phyloP scores from a whole-genome alignment of 2,888 invertebrate genomes.

The Rhagonycha fulva region DNA sequence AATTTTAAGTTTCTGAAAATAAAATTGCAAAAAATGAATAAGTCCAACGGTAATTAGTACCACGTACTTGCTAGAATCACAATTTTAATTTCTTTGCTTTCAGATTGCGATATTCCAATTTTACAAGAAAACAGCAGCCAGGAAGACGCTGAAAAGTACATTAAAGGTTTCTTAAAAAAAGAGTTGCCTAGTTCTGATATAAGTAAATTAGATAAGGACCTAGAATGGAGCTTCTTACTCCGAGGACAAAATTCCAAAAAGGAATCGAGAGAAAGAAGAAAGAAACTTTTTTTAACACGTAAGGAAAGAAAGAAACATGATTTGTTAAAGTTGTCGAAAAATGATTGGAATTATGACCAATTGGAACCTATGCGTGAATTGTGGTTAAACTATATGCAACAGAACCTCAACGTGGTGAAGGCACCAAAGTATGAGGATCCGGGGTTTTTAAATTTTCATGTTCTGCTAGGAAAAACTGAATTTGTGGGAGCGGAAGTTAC shows the following conservation, averaged over 20 bases:
- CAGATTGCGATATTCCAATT: background rate
- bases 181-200: slow-evolving; percentile 46
- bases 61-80: background rate
- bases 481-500: slow-evolving; percentile 74
- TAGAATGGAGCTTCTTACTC: slow-evolving; percentile 54
- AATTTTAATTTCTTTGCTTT: background rate
- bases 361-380: slow-evolving; percentile 64
- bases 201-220: slow-evolving; percentile 42
- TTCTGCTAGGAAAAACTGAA: slow-evolving; percentile 65
- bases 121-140: background rate
- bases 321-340: slow-evolving; percentile 65
- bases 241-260: slow-evolving; percentile 39
- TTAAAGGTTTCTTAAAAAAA: slow-evolving; percentile 46
- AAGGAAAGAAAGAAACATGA: slow-evolving; percentile 65
- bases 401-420: slow-evolving; percentile 62
- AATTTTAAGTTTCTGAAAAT: background rate
- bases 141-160: slow-evolving; percentile 38
- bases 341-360: slow-evolving; percentile 67
- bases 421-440: slow-evolving; percentile 41
- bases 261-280: slow-evolving; percentile 50
- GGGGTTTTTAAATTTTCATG: slow-evolving; percentile 62
- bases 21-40: background rate
- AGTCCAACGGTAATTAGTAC: background rate
- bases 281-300: slow-evolving; percentile 59
- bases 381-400: slow-evolving; percentile 74